Conservation (phyloP, 2,888 invertebrate species). For the Julus scanicus region DNA sequence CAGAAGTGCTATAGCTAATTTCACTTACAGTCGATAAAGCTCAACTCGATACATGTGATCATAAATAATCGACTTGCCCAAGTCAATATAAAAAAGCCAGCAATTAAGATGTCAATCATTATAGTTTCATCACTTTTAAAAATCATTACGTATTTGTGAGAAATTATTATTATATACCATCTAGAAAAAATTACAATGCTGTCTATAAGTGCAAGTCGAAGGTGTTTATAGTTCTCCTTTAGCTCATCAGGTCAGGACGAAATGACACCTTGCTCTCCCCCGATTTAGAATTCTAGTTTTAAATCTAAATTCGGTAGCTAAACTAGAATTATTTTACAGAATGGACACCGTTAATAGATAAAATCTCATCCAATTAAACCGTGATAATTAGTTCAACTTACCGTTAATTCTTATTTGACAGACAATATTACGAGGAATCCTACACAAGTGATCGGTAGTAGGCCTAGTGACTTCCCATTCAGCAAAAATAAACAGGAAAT, state of each 20-base stretch:
- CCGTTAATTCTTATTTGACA: neutral
- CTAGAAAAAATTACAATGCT: neutral
- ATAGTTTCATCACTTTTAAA: neutral
- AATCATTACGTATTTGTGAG: neutral
- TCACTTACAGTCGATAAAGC: too few relatives aligned
- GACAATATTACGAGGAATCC: neutral
- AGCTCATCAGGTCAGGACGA: neutral
- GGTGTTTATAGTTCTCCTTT: neutral
- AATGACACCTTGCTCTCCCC: neutral
- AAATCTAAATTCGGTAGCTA: neutral
- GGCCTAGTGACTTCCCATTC: constrained; percentile 28
- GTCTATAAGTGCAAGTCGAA: neutral
- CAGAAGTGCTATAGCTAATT: too few relatives aligned
- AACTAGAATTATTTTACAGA: neutral
- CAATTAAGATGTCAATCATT: neutral
- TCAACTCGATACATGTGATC: too few relatives aligned
- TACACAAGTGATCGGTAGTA: neutral
- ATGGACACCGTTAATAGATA: neutral
- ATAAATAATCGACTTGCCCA: too few relatives aligned
- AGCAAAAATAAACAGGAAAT: constrained; percentile 43
- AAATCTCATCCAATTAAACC: neutral
- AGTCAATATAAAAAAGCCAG: too few relatives aligned
- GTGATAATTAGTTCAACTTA: neutral
- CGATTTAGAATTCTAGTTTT: neutral
- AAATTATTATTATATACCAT: too few relatives aligned